Base-by-base conservation (phyloP, 2,113 vertebrate species). In the Gobius niger region DNA sequence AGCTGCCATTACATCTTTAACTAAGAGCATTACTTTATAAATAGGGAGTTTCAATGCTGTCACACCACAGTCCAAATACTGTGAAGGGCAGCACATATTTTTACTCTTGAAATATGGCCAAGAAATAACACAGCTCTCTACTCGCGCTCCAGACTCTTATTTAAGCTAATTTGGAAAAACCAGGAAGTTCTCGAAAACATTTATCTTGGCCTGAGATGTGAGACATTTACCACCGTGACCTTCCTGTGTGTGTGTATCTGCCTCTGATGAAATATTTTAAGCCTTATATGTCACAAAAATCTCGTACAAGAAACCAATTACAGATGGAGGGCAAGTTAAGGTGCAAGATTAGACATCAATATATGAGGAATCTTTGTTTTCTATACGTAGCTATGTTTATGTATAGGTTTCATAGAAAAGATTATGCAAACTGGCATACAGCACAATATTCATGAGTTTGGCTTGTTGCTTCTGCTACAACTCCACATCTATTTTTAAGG, bases 401-500 rank as follows among this genome's bases (percentile, higher is more conserved):
- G 44, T 44, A 56, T n/a, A 9, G 34, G n/a, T 1, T 51, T 62
- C 24, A 63, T 40, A 10, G 10, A 7, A 24, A 44, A 51, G 53
- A 67, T 65, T 65, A 61, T 75, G 13, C 24, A 34, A 34, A 34
- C 24, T 40, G n/a, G n/a, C 4, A 13, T 60, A 13, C 63, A 68
- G 53, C 56, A 42, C 40, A 34, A 15, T 47, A 18, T 14, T 12
- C 6, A 16, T 19, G 47, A 75, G 63, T 46, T 62, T 64, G 72
- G 59, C 69, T 72, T 78, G 18, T 68, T 75, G 73, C 69, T 77
- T 65, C 46, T 71, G 69, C 63, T 64, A 46, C 69, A 44, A 18
- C 65, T 44, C 78, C 68, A 44, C 44, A 67, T 70, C 75, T 89
- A 90, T 90, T 90, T 91, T 85, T 86, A 80, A 68, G 65, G 61